These are phyloP conservation scores for Drosophila ogumai DNA, from an alignment of 1,140 invertebrate species.

Conservation along the genomic window DNA sequence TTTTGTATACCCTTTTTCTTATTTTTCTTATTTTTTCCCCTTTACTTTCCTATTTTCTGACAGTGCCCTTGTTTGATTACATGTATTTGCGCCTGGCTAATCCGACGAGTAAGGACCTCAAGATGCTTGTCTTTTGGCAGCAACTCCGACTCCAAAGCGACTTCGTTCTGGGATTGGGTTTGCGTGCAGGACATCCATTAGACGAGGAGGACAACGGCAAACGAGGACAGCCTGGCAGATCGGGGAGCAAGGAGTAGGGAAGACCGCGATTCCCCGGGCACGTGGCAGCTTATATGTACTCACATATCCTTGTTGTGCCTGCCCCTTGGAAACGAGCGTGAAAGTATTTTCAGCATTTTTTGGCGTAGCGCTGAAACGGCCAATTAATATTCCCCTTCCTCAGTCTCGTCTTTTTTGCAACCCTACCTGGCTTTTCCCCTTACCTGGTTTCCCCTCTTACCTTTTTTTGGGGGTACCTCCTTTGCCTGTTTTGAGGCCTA, in stretches of 20 bases:
- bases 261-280: conserved; percentile 27
- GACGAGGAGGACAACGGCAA: conserved; percentile 44
- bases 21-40: background rate
- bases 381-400: conserved; percentile 68
- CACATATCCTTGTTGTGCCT: conserved; percentile 34
- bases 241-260: conserved; percentile 8
- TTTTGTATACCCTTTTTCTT: background rate
- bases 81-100: conserved; percentile 51
- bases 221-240: conserved; percentile 37
- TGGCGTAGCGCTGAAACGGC: conserved; percentile 64
- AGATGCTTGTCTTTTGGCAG: conserved; percentile 71
- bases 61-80: conserved; percentile 42
- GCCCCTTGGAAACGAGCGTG: conserved; percentile 76
- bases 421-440: background rate
- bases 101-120: conserved; percentile 60
- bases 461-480: background rate
- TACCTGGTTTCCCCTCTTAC: background rate
- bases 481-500: conserved; percentile 38
- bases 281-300: conserved; percentile 63
- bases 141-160: conserved; percentile 12
- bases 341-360: conserved; percentile 77
- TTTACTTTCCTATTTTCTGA: conserved; percentile 2
- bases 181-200: conserved; percentile 70
- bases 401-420: conserved; percentile 4
- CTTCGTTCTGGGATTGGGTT: conserved; percentile 22